Evolutionary conservation across 1,140 invertebrate genomes (phyloP).

Genomic region (Phenacoccus solenopsis): DNA sequence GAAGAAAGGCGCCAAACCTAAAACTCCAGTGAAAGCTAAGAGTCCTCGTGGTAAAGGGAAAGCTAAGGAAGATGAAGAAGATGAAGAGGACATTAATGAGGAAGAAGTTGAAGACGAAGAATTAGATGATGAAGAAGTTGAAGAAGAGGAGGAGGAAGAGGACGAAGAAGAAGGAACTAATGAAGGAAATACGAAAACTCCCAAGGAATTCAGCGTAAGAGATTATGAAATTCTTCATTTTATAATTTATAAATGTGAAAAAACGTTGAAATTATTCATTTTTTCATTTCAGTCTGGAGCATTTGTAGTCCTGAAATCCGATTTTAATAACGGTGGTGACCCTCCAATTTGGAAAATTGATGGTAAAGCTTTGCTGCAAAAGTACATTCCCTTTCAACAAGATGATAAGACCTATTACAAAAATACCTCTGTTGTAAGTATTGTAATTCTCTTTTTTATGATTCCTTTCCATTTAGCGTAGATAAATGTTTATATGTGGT

Average conservation of each 20-base stretch:
- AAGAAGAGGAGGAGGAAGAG: conserved; percentile 37
- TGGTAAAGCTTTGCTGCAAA: conserved; percentile 62
- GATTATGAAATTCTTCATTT: background rate
- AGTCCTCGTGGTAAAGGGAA: conserved; percentile 19
- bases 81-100: conserved; percentile 35
- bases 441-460: conserved; percentile 20
- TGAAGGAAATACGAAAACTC: conserved; percentile 33
- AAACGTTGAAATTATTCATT: background rate
- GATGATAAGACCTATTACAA: conserved; percentile 54
- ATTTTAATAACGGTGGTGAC: conserved; percentile 42
- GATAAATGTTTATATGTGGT: background rate
- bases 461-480: background rate
- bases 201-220: conserved; percentile 37
- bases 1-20: conserved; percentile 17
- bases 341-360: conserved; percentile 64
- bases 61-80: conserved; percentile 26
- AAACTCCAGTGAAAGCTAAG: conserved; percentile 12
- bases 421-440: conserved; percentile 58
- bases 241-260: background rate
- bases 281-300: conserved; percentile 49
- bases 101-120: conserved; percentile 35
- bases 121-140: conserved; percentile 35
- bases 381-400: conserved; percentile 53
- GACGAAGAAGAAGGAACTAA: conserved; percentile 36
- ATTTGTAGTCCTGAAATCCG: conserved; percentile 52